These are phyloP conservation scores for Trididemnum clinides DNA, from an alignment of 23 tunicate species.

Conservation along the genomic window DNA sequence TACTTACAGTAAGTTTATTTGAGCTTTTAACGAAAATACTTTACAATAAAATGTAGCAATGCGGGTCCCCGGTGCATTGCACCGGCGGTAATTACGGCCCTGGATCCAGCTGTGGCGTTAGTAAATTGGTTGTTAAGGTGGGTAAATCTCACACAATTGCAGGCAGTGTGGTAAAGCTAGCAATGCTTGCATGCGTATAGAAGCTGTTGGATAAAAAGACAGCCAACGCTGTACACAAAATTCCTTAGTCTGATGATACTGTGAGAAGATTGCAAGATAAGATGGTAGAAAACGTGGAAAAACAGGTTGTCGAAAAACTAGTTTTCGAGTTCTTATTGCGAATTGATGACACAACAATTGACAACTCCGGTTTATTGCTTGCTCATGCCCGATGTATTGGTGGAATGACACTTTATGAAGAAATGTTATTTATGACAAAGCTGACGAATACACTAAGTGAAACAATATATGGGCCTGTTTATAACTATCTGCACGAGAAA, in stretches of 20 bases:
- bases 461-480: background rate
- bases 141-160: background rate
- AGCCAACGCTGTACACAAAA: background rate
- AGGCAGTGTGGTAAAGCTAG: background rate
- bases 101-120: no score
- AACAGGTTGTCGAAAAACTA: background rate
- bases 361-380: background rate
- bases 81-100: no score
- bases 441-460: background rate
- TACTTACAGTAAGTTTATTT: no score
- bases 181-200: background rate
- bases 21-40: no score
- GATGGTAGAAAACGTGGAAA: background rate
- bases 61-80: no score
- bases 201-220: background rate
- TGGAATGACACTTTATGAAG: background rate
- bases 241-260: background rate
- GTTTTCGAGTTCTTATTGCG: background rate
- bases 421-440: background rate
- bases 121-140: no score
- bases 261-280: background rate
- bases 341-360: background rate
- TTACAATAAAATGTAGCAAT: no score
- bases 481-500: no score
- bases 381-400: background rate